These are phyloP conservation scores for Pygocentrus nattereri DNA, from an alignment of 2,797 vertebrate species.

Conservation along the genomic window DNA sequence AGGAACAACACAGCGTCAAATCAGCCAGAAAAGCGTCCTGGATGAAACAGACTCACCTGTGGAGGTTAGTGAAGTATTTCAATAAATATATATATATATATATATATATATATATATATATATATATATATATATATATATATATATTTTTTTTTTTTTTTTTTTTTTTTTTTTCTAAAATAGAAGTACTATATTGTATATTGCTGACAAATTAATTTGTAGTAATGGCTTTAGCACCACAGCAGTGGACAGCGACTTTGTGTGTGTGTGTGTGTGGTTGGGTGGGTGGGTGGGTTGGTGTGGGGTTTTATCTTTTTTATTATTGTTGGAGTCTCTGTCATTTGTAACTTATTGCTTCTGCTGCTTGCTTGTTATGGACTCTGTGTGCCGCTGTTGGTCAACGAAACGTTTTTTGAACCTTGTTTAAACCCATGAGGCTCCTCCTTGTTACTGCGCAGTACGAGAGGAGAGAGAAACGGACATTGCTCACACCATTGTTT, in stretches of 20 bases:
- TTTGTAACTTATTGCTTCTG: background rate
- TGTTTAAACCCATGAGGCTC: background rate
- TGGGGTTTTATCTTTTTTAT: too few species aligned
- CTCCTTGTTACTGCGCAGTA: background rate
- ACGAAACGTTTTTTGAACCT: background rate
- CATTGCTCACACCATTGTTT: background rate
- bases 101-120: too few species aligned
- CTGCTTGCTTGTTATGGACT: conserved; percentile 12
- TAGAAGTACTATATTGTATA: background rate
- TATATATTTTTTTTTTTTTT: too few species aligned
- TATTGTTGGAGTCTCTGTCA: background rate
- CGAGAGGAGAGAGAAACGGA: background rate
- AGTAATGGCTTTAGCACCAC: too few species aligned
- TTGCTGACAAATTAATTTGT: too few species aligned
- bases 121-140: too few species aligned
- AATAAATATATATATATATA: too few species aligned
- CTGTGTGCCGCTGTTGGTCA: conserved; percentile 51
- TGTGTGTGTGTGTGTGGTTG: too few species aligned
- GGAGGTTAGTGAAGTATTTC: background rate
- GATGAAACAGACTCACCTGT: background rate
- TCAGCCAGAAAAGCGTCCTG: background rate
- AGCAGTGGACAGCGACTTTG: too few species aligned
- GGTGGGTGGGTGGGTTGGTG: too few species aligned
- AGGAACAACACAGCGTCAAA: background rate
- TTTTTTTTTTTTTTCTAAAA: too few species aligned